These are phyloP conservation scores for Mamestra configurata DNA, from an alignment of 1,140 invertebrate genomes.

Conservation along the genomic window DNA sequence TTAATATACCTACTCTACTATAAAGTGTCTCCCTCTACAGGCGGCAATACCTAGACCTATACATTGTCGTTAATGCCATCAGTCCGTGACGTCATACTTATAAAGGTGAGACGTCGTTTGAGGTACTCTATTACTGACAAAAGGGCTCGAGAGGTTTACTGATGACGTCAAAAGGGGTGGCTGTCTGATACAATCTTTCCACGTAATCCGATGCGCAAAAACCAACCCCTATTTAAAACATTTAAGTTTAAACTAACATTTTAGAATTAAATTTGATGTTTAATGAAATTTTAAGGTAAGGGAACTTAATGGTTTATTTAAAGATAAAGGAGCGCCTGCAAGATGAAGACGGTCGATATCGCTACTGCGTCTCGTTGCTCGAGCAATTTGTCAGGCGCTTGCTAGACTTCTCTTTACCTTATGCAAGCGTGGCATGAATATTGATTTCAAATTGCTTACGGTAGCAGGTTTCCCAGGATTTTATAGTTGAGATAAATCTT, in stretches of 20 bases:
- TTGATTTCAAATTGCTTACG: neutral
- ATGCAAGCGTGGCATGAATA: neutral
- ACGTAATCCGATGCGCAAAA: neutral
- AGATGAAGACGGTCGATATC: neutral
- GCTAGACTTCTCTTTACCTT: neutral
- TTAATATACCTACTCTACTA: neutral
- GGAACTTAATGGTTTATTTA: neutral
- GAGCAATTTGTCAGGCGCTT: slow-evolving; percentile 15
- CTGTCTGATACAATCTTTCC: neutral
- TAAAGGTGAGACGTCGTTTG: neutral
- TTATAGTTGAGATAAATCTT: too few relatives aligned
- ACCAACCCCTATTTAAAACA: neutral
- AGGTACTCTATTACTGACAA: slow-evolving; percentile 5
- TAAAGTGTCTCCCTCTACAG: too few relatives aligned
- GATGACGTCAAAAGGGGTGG: slow-evolving; percentile 25
- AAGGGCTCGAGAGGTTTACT: neutral
- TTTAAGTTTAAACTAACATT: neutral
- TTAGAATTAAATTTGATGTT: neutral
- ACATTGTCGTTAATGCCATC: neutral
- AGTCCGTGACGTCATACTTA: neutral
- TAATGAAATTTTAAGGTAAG: neutral
- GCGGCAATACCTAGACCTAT: too few relatives aligned
- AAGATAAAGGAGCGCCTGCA: slow-evolving; percentile 1
- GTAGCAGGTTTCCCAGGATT: neutral
- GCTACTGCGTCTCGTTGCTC: slow-evolving; percentile 6